These are phyloP conservation scores for Procavia capensis DNA, from an alignment of 2,113 vertebrate genomes.

Conservation along the genomic window DNA sequence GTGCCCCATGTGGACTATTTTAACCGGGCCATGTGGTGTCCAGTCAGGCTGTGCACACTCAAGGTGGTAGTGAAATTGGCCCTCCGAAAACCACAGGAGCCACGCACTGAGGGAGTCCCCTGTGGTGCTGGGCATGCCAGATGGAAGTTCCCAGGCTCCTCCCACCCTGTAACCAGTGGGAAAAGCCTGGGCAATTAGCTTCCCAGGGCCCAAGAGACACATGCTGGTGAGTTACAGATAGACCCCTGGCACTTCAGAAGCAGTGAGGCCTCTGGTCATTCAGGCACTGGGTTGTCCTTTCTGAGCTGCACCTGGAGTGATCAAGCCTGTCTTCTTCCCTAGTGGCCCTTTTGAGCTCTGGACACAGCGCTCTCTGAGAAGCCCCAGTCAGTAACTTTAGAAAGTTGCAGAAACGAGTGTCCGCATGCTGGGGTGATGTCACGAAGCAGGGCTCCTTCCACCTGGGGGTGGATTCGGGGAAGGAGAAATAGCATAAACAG, in stretches of 20 bases:
- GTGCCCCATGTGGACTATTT: not conserved
- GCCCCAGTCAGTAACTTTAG: not conserved
- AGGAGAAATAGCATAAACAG: not conserved
- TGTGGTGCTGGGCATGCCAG: not conserved
- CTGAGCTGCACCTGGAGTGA: not conserved
- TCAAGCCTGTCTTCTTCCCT: not conserved
- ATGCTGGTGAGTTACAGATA: accelerated
- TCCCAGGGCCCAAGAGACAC: not conserved
- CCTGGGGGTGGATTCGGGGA: not conserved
- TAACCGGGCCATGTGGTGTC: not conserved
- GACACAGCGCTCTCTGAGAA: not conserved
- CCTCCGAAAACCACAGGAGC: not conserved
- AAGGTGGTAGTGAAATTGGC: too few species aligned
- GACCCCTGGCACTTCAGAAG: not conserved
- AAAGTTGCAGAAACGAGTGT: not conserved
- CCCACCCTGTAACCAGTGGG: not conserved
- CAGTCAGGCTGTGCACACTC: too few species aligned
- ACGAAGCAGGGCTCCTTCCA: too few species aligned
- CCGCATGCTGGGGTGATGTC: not conserved
- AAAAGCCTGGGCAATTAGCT: not conserved
- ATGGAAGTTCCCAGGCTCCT: not conserved
- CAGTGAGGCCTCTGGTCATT: not conserved
- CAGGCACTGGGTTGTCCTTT: not conserved
- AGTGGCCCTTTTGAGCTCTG: not conserved
- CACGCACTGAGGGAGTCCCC: accelerated